Base-by-base conservation (phyloP, 2,797 vertebrate genomes). In the Discoglossus pictus region DNA sequence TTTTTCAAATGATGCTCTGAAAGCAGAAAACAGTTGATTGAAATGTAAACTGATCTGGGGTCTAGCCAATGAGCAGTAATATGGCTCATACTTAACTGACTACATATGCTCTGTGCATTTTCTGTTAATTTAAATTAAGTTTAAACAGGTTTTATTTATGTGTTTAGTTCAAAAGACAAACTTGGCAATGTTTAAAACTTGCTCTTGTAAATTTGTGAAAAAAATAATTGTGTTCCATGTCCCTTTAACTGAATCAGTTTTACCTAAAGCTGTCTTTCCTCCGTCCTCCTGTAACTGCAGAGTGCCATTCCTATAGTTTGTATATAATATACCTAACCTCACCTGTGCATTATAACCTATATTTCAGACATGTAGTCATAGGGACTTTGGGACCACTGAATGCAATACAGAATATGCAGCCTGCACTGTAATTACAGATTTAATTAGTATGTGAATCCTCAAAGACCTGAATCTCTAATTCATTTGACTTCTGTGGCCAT, bases 371-470 rank as follows among this genome's bases (percentile, higher is more conserved):
- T 44, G 61, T 21, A 52, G 36, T 51, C 43, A 6, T 35, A 7
- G 61, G 61, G 48, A 65, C 16, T 54, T 35, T 38, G 61, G 61
- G 47, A 65, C 23, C 23, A 23, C 25, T 21, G 17, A 15, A 24
- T 44, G 12, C 48, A 3, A 39, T 35, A 11, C 40, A 54, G 39
- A 25, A 35, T 43, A 53, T 34, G 61, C 50, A 15, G 38, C 21
- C 61, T 53, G 61, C 61, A 65, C 54, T 44, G 61, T 65, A 65
- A 65, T 65, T 44, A 53, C 39, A 35, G 34, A 54, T 44, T 53
- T 44, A 65, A 54, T 54, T 48, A 54, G 21, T 65, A 16, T 13
- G 50, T 21, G 21, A 43, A 8, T 59, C 55, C 55, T 59, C 24
- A 24, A 59, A 40, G 55, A 18, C 55, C 21, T 5, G 7, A 15